Base-by-base conservation (phyloP, 2,888 invertebrate species). In the Dolichomitus sp. region DNA sequence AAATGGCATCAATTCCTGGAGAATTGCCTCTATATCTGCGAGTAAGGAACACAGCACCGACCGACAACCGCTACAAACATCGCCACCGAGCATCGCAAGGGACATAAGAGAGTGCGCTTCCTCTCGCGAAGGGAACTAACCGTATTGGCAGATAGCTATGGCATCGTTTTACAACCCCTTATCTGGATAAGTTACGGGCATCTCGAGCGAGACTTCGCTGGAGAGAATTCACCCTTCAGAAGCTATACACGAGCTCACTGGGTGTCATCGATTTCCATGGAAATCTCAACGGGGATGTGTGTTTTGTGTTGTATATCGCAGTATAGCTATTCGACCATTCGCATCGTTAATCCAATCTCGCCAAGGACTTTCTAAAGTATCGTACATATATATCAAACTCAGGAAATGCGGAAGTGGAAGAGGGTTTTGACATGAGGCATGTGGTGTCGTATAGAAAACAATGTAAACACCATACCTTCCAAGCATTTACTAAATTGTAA, bases 81-180 rank as follows among this genome's bases (percentile, higher is more conserved):
- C 70, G 40, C 45, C 42, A 63, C 17, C 42, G 50, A 30, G 72
- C 19, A 73, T 50, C 66, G 78, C 70, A 57, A 75, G 63, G 72
- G 70, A 77, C 48, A 57, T 63, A 61, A 65, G 73, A 69, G 74
- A 73, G 61, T 23, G 61, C 61, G 59, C 14, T 74, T 54, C 19
- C 54, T 40, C 59, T 23, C 33, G 68, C 33, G 68, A 73, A 73
- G 73, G 77, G 72, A 83, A 69, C 75, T 80, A 88, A 90, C 88
- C 90, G 89, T 92, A 93, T 93, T 92, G 92, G 91, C 91, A 90
- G 91, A 91, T 91, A 91, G 91, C 90, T 91, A 76, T 88, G 87
- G 88, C 89, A 89, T 89, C 91, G 90, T 92, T 92, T 92, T 92
- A 93, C 92, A 93, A 91, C 90, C 92, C 89, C 93, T 93, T 93